Conservation (phyloP, 2,797 vertebrate genomes). For the Anabas testudineus region DNA sequence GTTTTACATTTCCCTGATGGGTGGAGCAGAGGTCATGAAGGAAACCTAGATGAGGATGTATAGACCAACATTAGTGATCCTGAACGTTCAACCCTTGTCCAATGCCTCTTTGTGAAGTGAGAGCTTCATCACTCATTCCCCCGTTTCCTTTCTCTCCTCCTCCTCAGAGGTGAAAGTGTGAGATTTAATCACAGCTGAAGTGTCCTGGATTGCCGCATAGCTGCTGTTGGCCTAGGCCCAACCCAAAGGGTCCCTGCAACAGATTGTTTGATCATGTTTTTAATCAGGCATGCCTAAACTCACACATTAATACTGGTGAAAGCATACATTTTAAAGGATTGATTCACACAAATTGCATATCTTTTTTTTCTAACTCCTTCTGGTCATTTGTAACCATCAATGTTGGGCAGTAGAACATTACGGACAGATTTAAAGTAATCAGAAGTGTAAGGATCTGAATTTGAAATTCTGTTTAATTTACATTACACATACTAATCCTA, state of each 20-base stretch:
- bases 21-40: slow-evolving; percentile 60
- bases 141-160: slow-evolving; percentile 32
- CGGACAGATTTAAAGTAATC: background rate
- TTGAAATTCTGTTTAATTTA: background rate
- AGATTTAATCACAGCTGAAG: slow-evolving; percentile 80
- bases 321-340: slow-evolving; percentile 4
- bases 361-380: background rate
- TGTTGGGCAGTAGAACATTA: background rate
- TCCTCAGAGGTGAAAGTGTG: slow-evolving; percentile 68
- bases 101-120: slow-evolving; percentile 59
- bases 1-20: slow-evolving; percentile 58
- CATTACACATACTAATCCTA: background rate
- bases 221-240: slow-evolving; percentile 56
- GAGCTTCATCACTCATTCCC: slow-evolving; percentile 66
- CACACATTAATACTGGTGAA: background rate
- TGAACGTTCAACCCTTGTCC: slow-evolving; percentile 62
- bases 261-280: slow-evolving; percentile 54
- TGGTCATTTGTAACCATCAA: background rate
- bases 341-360: background rate
- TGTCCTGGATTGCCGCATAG: slow-evolving; percentile 70
- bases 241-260: slow-evolving; percentile 43
- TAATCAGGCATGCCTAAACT: slow-evolving; percentile 32
- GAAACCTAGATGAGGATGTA: slow-evolving; percentile 74
- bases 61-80: slow-evolving; percentile 71
- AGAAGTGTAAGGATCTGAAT: background rate